Base-by-base conservation (phyloP, 2,113 vertebrate genomes). In the Chionomys nivalis region DNA sequence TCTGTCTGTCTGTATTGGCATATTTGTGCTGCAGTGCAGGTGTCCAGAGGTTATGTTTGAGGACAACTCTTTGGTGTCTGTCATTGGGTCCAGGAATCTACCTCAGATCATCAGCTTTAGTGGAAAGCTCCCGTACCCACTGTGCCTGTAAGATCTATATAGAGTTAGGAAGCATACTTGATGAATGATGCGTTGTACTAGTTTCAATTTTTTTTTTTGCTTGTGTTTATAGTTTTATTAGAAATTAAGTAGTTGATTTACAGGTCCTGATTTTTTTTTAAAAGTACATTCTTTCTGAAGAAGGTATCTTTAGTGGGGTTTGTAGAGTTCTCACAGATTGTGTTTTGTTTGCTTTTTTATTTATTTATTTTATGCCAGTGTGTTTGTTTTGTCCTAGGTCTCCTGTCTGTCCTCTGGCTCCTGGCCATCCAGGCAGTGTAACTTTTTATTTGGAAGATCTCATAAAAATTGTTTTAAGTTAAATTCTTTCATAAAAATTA, bases 381-480 rank as follows among this genome's bases (percentile, higher is more conserved):
- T 72, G 36, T 21, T 72, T 72, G 36, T 72, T 21, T 36, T 39
- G 1, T n/a, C 33, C 14, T n/a, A 19, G 6, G 36, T 72, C 8
- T 72, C 36, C n/a, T 73, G 10, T n/a, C 17, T n/a, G 21, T 17
- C 68, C 70, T 73, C n/a, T 73, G 36, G 70, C n/a, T 73, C n/a
- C n/a, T 73, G 19, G n/a, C 36, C 70, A 39, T 73, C n/a, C n/a
- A 39, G 8, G n/a, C 36, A 73, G 36, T 73, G n/a, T 82, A 95
- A 89, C 31, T 87, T 94, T 79, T 26, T 92, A 47, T 23, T 86
- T 94, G 26, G 1, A 89, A 92, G n/a, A 87, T 82, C 49, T 87
- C 93, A 55, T 90, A n/a, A 19, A 86, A 94, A 49, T 86, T 78
- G 66, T 92, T 95, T 75, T 68, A 94, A 78, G 75, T 21, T 90